Conservation (phyloP, 2,888 invertebrate species). For the Pocota personata region DNA sequence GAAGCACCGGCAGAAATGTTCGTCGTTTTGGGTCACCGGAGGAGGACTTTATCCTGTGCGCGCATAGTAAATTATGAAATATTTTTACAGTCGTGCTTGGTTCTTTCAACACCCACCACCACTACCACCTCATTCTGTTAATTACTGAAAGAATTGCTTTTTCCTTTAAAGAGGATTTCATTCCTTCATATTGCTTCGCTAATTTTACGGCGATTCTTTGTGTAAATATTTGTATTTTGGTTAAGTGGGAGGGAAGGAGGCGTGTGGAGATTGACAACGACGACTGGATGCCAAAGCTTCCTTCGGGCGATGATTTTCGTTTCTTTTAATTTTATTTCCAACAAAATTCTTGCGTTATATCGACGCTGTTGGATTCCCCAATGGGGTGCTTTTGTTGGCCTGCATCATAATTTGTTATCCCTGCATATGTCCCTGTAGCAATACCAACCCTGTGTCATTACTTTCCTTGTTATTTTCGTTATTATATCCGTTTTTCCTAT, state of each 20-base stretch:
- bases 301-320: slow-evolving; percentile 24
- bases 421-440: not conserved
- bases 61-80: slow-evolving; percentile 54
- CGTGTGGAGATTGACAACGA: no score
- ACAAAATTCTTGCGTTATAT: not conserved
- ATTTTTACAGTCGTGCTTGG: slow-evolving; percentile 15
- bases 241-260: not conserved
- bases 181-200: slow-evolving; percentile 9
- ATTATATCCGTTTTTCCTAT: slow-evolving; percentile 10
- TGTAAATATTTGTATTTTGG: slow-evolving; percentile 58
- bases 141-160: slow-evolving; percentile 55
- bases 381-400: not conserved
- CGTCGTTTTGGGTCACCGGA: slow-evolving; percentile 52
- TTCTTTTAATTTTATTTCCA: slow-evolving; percentile 26
- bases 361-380: not conserved
- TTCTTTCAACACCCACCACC: not conserved
- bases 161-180: slow-evolving; percentile 17
- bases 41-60: slow-evolving; percentile 9
- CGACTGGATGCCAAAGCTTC: slow-evolving; percentile 3
- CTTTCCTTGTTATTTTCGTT: not conserved
- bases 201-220: slow-evolving; percentile 44
- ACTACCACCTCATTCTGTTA: slow-evolving; percentile 13
- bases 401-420: slow-evolving; percentile 51
- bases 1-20: slow-evolving; percentile 12
- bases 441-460: not conserved